Percentiles rank a stretch among this genome's conserved stretches.
phyloP scores from a whole-genome alignment of 64 coral and sea anemone species.

The Pocillopora verrucosa region DNA sequence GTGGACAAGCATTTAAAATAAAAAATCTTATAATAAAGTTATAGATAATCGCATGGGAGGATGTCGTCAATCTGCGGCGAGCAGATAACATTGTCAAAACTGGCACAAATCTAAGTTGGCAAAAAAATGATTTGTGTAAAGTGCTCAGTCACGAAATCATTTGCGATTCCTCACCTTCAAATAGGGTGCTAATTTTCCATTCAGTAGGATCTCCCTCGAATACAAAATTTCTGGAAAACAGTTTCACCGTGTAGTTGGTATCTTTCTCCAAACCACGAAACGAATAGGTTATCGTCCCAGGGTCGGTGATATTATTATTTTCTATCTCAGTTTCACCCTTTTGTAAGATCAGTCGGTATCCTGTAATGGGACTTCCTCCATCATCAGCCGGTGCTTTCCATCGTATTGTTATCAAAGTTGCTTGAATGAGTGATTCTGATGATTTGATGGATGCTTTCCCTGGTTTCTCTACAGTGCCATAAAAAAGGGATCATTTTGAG shows the following conservation, averaged over 20 bases:
- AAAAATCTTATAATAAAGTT: no score
- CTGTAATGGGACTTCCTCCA: slow-evolving; percentile 2
- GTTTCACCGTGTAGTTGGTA: not conserved
- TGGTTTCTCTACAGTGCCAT: not conserved
- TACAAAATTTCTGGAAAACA: not conserved
- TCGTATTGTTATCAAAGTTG: not conserved
- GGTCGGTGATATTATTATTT: not conserved
- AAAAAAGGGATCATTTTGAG: no score
- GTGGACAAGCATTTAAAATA: no score
- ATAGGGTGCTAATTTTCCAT: not conserved
- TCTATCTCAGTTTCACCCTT: not conserved
- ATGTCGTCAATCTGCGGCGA: no score
- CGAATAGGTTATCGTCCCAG: not conserved
- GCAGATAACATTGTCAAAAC: no score
- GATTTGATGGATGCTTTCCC: not conserved
- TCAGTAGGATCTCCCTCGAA: not conserved
- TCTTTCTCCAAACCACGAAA: not conserved
- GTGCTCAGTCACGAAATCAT: no score
- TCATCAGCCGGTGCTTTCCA: not conserved
- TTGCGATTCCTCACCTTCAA: no score
- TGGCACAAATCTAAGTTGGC: no score
- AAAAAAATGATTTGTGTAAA: no score
- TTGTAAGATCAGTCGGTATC: not conserved
- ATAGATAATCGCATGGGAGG: no score
- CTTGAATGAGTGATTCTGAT: not conserved